Evolutionary conservation across 2,113 vertebrate genomes (phyloP).

Genomic region (Eulacestoma nigropectus): DNA sequence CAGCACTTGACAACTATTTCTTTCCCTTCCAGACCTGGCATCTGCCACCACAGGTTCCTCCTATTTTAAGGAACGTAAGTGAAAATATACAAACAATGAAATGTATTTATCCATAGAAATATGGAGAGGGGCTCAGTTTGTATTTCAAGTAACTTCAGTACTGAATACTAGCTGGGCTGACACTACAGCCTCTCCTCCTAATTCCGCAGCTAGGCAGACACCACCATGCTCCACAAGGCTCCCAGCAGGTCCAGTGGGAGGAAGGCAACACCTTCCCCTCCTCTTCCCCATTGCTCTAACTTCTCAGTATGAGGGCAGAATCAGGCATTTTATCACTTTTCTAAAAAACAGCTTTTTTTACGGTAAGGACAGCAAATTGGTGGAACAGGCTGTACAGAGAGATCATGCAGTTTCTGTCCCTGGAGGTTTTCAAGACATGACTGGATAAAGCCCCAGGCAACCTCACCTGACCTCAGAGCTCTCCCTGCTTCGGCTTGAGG

Average conservation of each 20-base stretch:
- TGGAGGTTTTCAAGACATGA: not conserved
- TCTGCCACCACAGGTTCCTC: not conserved
- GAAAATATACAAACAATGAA: not conserved
- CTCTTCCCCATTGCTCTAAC: not conserved
- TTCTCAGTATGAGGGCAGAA: not conserved
- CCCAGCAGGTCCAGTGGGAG: not conserved
- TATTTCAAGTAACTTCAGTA: not conserved
- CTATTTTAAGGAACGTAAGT: not conserved
- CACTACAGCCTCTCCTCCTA: not conserved
- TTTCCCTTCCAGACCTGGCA: not conserved
- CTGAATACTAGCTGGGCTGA: not conserved
- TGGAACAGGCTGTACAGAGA: not conserved
- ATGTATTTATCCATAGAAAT: not conserved
- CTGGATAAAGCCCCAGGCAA: not conserved
- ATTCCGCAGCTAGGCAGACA: not conserved
- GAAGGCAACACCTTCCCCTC: not conserved
- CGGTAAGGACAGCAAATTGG: fast-evolving
- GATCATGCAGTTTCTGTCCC: not conserved
- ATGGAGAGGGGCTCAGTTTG: not conserved
- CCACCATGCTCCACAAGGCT: not conserved
- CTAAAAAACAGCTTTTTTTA: not conserved
- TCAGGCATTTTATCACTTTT: not conserved
- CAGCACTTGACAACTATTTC: not conserved
- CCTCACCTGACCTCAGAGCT: not conserved
- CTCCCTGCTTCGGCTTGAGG: not conserved